Evolutionary conservation across 2,888 invertebrate species (phyloP), one percentile per base, ranked within the genome.

Genomic region (Dasypolia templi): DNA sequence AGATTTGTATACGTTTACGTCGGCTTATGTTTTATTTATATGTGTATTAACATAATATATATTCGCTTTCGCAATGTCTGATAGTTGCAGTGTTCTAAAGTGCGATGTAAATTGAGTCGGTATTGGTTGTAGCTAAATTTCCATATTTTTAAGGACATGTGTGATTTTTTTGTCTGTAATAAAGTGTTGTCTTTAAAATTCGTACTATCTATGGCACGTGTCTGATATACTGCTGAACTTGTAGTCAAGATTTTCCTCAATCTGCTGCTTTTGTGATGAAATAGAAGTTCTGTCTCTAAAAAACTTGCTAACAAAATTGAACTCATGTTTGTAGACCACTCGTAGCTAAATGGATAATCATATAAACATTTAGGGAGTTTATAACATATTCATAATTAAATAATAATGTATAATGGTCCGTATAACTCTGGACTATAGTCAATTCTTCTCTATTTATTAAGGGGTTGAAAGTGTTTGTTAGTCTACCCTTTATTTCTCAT

Each of bases 11-110:
- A 71, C 67, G 73, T 72, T 65, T 63, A 72, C 53, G 65, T 71
- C 5, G 61, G 35, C 64, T 77, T 59, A 81, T 86, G 81, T 87
- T 76, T 87, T 78, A 83, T 85, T 61, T 74, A 76, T 71, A 68
- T 44, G 35, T 29, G 29, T 58, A 73, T 81, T 77, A 77, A 78
- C 68, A 79, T 83, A n/a, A 81, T 77, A 64, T 76, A 65, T 69
- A 75, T 75, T 64, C 66, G 71, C 44, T 77, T 76, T 81, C 56
- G 77, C 58, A 75, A 78, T 61, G 62, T 58, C 61, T 46, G 63
- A 63, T 70, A 44, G 73, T 69, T 72, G 79, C 61, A 53, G 66
- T 75, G 73, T n/a, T 72, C 75, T 80, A 73, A 77, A 84, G 62
- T 72, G n/a, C 17, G 56, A 86, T 75, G 78, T 72, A 77, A 85